Evolutionary conservation across 2,888 invertebrate genomes (phyloP), one percentile per base, ranked within the genome.

Genomic region (Macrosoma leucophasiata): DNA sequence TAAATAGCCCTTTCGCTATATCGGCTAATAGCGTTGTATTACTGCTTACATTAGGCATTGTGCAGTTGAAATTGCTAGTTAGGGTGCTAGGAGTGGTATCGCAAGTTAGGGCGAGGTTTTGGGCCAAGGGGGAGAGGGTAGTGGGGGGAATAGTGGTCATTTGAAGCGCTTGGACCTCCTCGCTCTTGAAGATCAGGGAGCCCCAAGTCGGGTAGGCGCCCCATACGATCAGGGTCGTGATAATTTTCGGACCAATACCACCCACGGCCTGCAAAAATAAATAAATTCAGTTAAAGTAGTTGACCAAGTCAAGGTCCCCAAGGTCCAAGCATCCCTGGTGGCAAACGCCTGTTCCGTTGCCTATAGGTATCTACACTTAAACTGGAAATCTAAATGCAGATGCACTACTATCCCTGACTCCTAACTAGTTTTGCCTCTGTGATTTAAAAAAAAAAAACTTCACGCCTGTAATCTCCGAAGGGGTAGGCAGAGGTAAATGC

Each of bases 151-250:
- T 23, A 4, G 31, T 25, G 21, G 22, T 37, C n/a, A n/a, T n/a
- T 29, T 49, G 34, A 10, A 49, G 11, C 0, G 34, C 41, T 0
- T 31, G 17, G n/a, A 55, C 41, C 28, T 58, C 50, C 1, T 57
- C 43, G 0, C 52, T 46, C 2, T 68, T 62, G 73, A 82, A 95
- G 29, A 94, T 89, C 5, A 89, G 67, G 3, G 78, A 74, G 0
- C 92, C 94, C 87, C 92, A 91, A 0, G 91, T 91, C 24, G 92
- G 91, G 65, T 93, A 92, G 10, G 91, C 85, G 0, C 88, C 68
- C 64, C 91, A 90, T 6, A 94, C 86, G 2, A 92, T 72, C 2
- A 90, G 53, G 0, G 95, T 87, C 0, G 94, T 91, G 27, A 94
- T 88, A 5, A 92, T 68, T 43, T 92, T 93, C 14, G 96, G 92